Evolutionary conservation across 37 sponge, comb jelly and placozoan genomes (phyloP).

Genomic region (Aphrocallistes beatrix): DNA sequence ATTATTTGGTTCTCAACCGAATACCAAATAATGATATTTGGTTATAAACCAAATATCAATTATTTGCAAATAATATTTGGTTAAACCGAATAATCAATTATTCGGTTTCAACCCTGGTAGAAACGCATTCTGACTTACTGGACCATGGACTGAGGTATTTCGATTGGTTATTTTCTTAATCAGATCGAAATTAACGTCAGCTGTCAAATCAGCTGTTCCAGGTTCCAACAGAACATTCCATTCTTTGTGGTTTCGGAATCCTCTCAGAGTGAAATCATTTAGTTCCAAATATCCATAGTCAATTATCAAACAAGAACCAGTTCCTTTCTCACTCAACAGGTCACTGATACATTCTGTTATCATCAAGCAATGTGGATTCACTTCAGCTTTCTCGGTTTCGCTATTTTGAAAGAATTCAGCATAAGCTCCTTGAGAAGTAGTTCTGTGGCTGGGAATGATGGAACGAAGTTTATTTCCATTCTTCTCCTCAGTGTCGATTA

Average conservation of each 20-base stretch:
- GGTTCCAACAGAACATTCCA: slow-evolving; percentile 57
- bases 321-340: slow-evolving; percentile 44
- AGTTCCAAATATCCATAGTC: slow-evolving; percentile 78
- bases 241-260: slow-evolving; percentile 68
- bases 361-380: slow-evolving; percentile 46
- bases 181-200: slow-evolving; percentile 78
- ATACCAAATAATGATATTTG: too few relatives aligned
- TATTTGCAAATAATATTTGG: too few relatives aligned
- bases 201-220: slow-evolving; percentile 75
- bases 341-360: slow-evolving; percentile 38
- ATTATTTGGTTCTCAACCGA: too few relatives aligned
- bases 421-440: slow-evolving; percentile 48
- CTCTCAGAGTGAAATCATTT: slow-evolving; percentile 66
- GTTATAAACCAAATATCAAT: too few relatives aligned
- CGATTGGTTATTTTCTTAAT: slow-evolving; percentile 28
- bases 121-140: slow-evolving; percentile 82
- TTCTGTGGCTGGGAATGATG: slow-evolving; percentile 48
- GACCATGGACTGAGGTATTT: slow-evolving; percentile 40
- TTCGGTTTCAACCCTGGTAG: too few relatives aligned
- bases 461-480: slow-evolving; percentile 39
- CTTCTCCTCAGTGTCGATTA: slow-evolving; percentile 61
- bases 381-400: slow-evolving; percentile 26
- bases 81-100: too few relatives aligned
- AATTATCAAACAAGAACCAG: slow-evolving; percentile 63
- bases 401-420: slow-evolving; percentile 20